Base-by-base conservation (phyloP, 2,113 vertebrate species). In the Phrynosoma blainvillii region DNA sequence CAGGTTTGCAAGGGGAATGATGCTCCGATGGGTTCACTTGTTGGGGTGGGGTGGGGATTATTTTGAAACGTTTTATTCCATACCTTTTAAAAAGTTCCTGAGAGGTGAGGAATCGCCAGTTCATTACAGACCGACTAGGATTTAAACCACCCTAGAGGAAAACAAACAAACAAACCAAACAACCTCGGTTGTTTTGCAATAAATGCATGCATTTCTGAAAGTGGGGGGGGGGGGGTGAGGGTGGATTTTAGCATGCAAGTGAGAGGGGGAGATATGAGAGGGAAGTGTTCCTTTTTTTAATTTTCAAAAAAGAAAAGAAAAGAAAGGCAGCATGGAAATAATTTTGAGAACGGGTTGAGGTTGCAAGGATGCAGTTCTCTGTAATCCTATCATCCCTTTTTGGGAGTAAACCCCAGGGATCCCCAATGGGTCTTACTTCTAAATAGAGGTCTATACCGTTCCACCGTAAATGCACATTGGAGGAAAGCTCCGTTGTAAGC, bases 21-120 rank as follows among this genome's bases (percentile, higher is more conserved):
- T 90, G 93, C 93, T 96, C 96, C 93, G 91, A 95, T 91, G 93
- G 94, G 96, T 92, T 96, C 95, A 94, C 95, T 95, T 96, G 90
- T 94, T 86, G 56, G 86, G 81, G 89, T 91, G 93, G 82, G 47
- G 4, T 5, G 47, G 36, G 36, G 36, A 36, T 36, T 36, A 93
- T 95, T 96, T 96, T 95, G 94, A 96, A 96, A 95, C 52, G 18
- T 42, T 42, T 4, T 56, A n/a, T 4, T 30, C 10, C 54, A 3
- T 4, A 71, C 30, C 42, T 14, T 79, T 92, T 42, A 92, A 92
- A 92, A 94, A 96, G 93, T 96, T 62, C 93, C 90, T 85, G 84
- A 92, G 0, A 84, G 83, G 74, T 12, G 6, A 42, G 93, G 94
- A 95, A 94, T 84, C 94, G 93, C 89, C 94, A 96, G 95, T 95